phyloP scores from a whole-genome alignment of 2,113 vertebrate genomes.

The Ceyx cyanopectus region DNA sequence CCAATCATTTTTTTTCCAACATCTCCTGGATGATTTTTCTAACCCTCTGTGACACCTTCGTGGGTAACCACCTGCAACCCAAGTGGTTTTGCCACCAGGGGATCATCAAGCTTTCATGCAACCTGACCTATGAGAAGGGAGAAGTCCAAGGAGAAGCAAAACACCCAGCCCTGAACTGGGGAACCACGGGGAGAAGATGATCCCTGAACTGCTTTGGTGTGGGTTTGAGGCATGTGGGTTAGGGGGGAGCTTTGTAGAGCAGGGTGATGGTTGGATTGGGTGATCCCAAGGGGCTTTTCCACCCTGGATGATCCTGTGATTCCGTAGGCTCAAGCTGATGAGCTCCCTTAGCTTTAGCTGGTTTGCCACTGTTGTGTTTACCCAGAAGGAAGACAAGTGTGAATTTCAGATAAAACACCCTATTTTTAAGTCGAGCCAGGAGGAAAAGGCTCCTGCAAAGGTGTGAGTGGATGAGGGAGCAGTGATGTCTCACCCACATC shows the following conservation, averaged over 20 bases:
- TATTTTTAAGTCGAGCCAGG: background rate
- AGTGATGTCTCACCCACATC: background rate
- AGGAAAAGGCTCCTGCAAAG: background rate
- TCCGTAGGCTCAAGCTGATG: background rate
- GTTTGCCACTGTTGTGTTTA: background rate
- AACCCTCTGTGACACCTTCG: background rate
- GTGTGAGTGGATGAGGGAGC: background rate
- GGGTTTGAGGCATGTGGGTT: no score
- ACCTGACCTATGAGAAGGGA: background rate
- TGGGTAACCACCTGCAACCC: background rate
- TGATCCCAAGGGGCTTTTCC: no score
- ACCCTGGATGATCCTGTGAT: no score
- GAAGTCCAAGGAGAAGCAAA: background rate
- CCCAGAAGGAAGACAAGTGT: background rate
- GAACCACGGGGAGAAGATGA: background rate
- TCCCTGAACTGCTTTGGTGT: background rate
- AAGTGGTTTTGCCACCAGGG: background rate
- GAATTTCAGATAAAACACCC: background rate
- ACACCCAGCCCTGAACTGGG: background rate
- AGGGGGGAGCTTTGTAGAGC: no score
- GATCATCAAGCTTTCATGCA: background rate
- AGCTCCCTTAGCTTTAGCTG: no score
- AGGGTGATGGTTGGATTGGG: no score
- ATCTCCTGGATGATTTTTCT: background rate
- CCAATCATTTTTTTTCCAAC: background rate